Percentiles rank a stretch among this genome's conserved stretches.
Conservation (phyloP, 2,888 invertebrate genomes). For the Pyrrhosoma nymphula region DNA sequence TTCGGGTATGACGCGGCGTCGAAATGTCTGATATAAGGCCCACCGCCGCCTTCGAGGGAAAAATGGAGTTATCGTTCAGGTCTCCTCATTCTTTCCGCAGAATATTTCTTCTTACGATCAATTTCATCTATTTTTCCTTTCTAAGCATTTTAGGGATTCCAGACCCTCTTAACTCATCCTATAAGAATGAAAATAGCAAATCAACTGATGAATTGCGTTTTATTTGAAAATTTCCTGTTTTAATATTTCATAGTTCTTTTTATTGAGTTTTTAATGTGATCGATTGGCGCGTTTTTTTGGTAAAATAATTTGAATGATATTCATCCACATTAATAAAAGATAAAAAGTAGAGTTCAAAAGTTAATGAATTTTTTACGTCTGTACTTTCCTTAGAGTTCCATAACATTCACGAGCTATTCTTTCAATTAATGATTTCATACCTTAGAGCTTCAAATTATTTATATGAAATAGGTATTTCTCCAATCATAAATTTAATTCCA, state of each 20-base stretch:
- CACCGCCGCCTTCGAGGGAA: not conserved
- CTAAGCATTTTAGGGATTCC: not conserved
- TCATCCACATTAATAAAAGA: too few relatives aligned
- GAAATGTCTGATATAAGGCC: conserved; percentile 48
- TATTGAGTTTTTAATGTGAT: too few relatives aligned
- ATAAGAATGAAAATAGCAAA: not conserved
- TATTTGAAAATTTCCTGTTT: not conserved
- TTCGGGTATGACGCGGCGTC: conserved; percentile 53
- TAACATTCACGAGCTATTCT: too few relatives aligned
- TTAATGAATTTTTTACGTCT: too few relatives aligned
- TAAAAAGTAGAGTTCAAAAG: too few relatives aligned
- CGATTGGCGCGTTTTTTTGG: too few relatives aligned
- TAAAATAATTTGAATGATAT: too few relatives aligned
- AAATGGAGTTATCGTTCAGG: conserved; percentile 16
- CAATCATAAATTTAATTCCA: too few relatives aligned
- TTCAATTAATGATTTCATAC: too few relatives aligned
- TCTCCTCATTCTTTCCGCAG: not conserved
- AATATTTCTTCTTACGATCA: not conserved
- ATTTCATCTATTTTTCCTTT: not conserved
- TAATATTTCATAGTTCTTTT: not conserved
- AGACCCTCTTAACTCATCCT: not conserved
- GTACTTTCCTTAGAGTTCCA: too few relatives aligned
- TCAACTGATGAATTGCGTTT: not conserved
- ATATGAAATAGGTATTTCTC: too few relatives aligned
- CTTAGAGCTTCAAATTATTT: too few relatives aligned